These are phyloP conservation scores for Bombyx huttoni DNA, from an alignment of 2,888 invertebrate genomes.

Conservation along the genomic window DNA sequence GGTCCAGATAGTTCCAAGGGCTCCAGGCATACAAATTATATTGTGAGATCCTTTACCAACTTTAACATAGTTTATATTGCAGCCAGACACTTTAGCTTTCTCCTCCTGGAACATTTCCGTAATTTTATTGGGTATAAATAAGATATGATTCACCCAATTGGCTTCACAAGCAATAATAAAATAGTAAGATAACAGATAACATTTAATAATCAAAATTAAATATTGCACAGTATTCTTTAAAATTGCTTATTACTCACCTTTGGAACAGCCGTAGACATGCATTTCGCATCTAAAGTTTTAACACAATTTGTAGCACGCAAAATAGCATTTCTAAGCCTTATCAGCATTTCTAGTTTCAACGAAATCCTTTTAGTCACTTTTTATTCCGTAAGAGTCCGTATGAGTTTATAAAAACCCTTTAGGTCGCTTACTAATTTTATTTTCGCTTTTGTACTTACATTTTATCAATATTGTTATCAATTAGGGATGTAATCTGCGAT, in stretches of 20 bases:
- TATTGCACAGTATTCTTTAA: background rate
- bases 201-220: too few species aligned
- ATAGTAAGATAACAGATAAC: too few species aligned
- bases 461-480: too few species aligned
- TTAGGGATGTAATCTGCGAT: too few species aligned
- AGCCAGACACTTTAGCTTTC: conserved; percentile 74
- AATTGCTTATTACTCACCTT: background rate
- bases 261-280: background rate
- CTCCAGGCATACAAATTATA: conserved; percentile 84
- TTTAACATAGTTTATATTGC: conserved; percentile 70
- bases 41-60: conserved; percentile 73
- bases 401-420: too few species aligned
- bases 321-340: background rate
- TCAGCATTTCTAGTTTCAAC: too few species aligned
- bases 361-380: too few species aligned
- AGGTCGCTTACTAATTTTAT: too few species aligned
- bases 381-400: too few species aligned
- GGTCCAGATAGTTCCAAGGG: conserved; percentile 84
- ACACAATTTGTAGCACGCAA: background rate
- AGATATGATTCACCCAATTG: too few species aligned
- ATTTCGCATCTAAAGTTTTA: background rate
- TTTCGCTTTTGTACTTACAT: too few species aligned
- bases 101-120: conserved; percentile 64
- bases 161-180: too few species aligned
- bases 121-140: background rate